Evolutionary conservation across 2,888 invertebrate genomes (phyloP).

Genomic region (Lasioglossum villosulum): DNA sequence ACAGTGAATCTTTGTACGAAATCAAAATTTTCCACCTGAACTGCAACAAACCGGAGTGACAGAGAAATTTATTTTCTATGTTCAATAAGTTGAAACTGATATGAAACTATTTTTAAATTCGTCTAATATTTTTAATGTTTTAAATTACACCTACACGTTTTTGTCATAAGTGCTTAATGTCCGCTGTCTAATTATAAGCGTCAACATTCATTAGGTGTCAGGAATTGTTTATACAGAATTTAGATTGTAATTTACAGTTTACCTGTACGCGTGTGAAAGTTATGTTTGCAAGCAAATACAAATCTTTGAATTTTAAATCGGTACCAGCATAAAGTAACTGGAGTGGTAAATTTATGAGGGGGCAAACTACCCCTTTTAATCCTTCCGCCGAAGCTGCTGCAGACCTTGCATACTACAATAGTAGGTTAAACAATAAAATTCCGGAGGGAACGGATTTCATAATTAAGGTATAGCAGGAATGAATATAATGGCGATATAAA

Average conservation of each 20-base stretch:
- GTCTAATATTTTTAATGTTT: no score
- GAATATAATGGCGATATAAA: background rate
- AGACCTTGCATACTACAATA: background rate
- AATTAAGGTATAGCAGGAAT: background rate
- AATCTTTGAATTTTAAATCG: slow-evolving; percentile 8
- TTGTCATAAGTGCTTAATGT: no score
- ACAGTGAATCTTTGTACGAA: no score
- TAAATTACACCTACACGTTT: no score
- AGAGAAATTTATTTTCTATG: no score
- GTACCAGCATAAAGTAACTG: background rate
- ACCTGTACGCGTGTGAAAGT: background rate
- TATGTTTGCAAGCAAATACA: background rate
- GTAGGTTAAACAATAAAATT: slow-evolving; percentile 8
- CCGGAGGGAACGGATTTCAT: background rate
- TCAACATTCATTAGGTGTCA: background rate
- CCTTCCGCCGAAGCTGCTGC: background rate
- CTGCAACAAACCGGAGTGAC: no score
- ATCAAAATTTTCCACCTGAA: no score
- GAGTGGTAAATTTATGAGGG: background rate
- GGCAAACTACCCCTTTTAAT: slow-evolving; percentile 1
- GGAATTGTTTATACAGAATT: background rate
- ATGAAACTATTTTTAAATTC: no score
- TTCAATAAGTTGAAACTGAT: no score
- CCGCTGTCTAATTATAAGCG: background rate
- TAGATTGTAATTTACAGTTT: background rate